Base-by-base conservation (phyloP, 1,140 invertebrate species). In the Arctopsyche grandis region DNA sequence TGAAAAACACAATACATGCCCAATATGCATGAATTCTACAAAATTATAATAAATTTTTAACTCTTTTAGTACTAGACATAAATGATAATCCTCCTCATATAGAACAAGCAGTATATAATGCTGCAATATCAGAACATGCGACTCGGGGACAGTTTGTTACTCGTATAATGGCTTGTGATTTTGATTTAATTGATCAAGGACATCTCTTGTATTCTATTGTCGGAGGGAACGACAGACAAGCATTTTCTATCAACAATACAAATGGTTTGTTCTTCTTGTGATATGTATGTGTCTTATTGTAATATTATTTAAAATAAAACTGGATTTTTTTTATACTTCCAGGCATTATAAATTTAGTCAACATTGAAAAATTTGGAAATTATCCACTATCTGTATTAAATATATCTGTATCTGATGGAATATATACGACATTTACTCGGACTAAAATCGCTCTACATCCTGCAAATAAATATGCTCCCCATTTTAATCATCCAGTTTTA, bases 341-440 rank as follows among this genome's bases (percentile, higher is more conserved):
- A 66, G 93, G 91, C 19, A 87, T 92, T 16, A 89, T 93, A 44
- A 88, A 86, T 5, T 81, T 93, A 24, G 89, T 90, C 29, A 91
- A 91, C 82, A 88, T 92, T 75, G 88, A 92, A 56, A 90, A 91
- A 80, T 90, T 92, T 48, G 86, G 89, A n/a, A 88, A 91, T 19
- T 83, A 85, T 46, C 83, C 86, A 58, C 84, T 90, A 79, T 92
- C 92, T 80, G 87, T 93, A 81, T 87, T 97, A 9, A 97, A 97
- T 84, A 91, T 97, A 9, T 95, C 93, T 0, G 94, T 95, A 1
- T 95, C 94, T n/a, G 96, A 97, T 86, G 95, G 95, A 0, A 93
- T 96, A 0, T 94, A 96, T 84, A 95, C 94, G 0, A 93, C 91
- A 70, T 95, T 94, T 85, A 90, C 94, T 0, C 85, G 92, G 60